These are phyloP conservation scores for Strigamia crassipes DNA, from an alignment of 2,888 invertebrate genomes.

Conservation along the genomic window DNA sequence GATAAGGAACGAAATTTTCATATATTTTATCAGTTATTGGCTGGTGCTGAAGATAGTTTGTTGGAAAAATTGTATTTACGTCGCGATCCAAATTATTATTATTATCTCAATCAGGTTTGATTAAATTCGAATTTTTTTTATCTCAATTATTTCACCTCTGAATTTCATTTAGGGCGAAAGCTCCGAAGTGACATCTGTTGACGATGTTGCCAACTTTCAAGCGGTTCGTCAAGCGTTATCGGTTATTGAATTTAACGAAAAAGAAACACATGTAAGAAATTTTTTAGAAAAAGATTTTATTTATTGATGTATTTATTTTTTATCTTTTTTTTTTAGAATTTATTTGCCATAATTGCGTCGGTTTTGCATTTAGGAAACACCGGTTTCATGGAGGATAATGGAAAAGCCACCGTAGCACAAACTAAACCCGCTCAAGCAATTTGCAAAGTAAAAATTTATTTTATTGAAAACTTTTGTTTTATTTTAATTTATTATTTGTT, in stretches of 20 bases:
- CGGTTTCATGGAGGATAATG: conserved; percentile 72
- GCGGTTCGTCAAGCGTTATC: conserved; percentile 74
- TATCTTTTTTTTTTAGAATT: conserved; percentile 54
- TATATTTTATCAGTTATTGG: conserved; percentile 84
- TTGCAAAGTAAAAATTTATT: conserved; percentile 63
- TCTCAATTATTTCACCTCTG: too few relatives aligned
- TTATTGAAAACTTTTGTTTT: conserved; percentile 15
- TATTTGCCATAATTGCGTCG: conserved; percentile 81
- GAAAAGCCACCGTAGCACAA: conserved; percentile 70
- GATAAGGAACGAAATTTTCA: conserved; percentile 88
- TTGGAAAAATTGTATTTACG: conserved; percentile 71
- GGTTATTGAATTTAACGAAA: conserved; percentile 73
- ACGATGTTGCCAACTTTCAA: conserved; percentile 72
- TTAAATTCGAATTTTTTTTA: conserved; percentile 17
- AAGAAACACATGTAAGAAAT: conserved; percentile 70
- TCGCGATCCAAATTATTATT: conserved; percentile 72
- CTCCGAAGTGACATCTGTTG: conserved; percentile 54
- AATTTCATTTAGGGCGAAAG: conserved; percentile 55
- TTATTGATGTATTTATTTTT: too few relatives aligned
- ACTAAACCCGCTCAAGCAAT: conserved; percentile 70
- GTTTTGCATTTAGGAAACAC: conserved; percentile 85
- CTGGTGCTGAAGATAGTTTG: conserved; percentile 71
- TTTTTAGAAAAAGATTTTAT: neutral
- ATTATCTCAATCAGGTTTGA: conserved; percentile 77
- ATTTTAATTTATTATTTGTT: conserved; percentile 48